Conservation (phyloP, 2,113 vertebrate genomes). For the Rhynchomys soricoides region DNA sequence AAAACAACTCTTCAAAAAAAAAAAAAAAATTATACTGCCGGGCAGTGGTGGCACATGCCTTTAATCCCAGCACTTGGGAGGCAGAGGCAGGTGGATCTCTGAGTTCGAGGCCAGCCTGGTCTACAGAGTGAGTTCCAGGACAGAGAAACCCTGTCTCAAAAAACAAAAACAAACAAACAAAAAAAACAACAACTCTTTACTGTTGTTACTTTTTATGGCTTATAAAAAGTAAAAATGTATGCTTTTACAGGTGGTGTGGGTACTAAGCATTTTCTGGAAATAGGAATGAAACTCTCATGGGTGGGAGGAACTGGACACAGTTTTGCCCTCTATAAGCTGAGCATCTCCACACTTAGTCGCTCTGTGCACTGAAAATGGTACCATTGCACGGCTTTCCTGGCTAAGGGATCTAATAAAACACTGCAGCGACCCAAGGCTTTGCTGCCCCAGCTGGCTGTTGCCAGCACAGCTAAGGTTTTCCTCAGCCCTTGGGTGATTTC, state of each 20-base stretch:
- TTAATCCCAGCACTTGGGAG: too few relatives aligned
- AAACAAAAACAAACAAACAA: too few relatives aligned
- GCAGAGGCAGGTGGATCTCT: too few relatives aligned
- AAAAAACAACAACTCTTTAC: background rate
- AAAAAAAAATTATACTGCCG: too few relatives aligned
- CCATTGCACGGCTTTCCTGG: background rate
- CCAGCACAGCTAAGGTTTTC: background rate
- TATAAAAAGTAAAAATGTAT: background rate
- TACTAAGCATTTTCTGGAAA: constrained; percentile 4
- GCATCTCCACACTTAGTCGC: background rate
- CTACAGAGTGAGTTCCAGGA: too few relatives aligned
- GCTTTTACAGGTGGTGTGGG: background rate
- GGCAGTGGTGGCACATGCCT: too few relatives aligned
- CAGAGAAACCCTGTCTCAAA: too few relatives aligned
- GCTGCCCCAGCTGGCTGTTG: background rate
- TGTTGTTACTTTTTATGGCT: background rate
- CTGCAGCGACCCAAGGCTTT: background rate
- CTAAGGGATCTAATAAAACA: constrained; percentile 58
- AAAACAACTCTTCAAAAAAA: too few relatives aligned
- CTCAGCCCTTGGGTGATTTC: background rate
- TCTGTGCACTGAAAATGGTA: constrained; percentile 41
- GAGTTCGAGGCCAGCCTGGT: too few relatives aligned
- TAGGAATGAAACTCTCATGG: background rate
- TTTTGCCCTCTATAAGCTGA: too few relatives aligned
- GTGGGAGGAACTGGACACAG: background rate